These are phyloP conservation scores for Sander vitreus DNA, from an alignment of 2,113 vertebrate species.

Conservation along the genomic window DNA sequence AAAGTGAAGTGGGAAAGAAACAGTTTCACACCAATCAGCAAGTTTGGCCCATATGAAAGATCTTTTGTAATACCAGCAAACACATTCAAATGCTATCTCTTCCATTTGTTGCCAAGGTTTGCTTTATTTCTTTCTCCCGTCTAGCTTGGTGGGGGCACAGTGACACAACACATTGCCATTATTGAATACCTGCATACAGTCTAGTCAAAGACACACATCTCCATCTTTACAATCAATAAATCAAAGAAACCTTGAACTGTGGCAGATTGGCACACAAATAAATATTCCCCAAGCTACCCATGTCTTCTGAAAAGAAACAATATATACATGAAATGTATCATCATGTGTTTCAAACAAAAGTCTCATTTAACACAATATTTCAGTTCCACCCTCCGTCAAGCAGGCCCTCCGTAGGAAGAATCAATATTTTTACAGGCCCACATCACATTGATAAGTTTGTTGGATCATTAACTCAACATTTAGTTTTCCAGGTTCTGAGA, in stretches of 20 bases:
- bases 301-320: not conserved
- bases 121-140: not conserved
- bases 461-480: not conserved
- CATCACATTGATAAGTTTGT: not conserved
- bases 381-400: not conserved
- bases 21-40: slow-evolving; percentile 31
- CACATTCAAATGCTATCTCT: not conserved
- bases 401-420: not conserved
- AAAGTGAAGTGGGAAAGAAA: not conserved
- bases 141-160: not conserved
- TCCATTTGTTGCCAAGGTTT: not conserved
- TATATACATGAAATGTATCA: too few species aligned
- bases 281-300: not conserved
- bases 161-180: not conserved
- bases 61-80: not conserved
- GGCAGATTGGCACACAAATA: not conserved
- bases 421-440: not conserved
- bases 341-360: too few species aligned
- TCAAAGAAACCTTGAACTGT: not conserved
- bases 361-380: too few species aligned
- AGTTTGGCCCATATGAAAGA: not conserved
- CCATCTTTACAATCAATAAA: not conserved
- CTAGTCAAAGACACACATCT: not conserved
- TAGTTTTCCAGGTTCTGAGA: not conserved
- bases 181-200: not conserved